These are phyloP conservation scores for Bradypodion ventrale DNA, from an alignment of 2,797 vertebrate genomes.

Conservation along the genomic window DNA sequence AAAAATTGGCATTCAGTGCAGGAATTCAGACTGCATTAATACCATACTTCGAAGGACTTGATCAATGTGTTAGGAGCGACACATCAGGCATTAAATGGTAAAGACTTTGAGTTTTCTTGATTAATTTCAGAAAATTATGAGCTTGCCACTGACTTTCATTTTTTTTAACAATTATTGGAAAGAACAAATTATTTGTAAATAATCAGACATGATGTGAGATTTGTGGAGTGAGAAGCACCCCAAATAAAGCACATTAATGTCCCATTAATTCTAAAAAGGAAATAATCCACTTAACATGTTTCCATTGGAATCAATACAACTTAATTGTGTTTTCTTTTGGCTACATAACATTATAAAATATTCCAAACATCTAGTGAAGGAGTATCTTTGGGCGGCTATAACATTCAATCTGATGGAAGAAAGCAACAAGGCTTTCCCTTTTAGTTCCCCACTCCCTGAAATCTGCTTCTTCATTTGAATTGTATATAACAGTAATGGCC, in stretches of 20 bases:
- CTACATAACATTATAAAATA: neutral
- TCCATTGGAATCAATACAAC: neutral
- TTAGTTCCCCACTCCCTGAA: neutral
- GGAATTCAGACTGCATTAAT: neutral
- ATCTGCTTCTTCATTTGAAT: too few species aligned
- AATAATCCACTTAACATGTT: neutral
- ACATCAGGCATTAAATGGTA: neutral
- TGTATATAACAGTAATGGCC: too few species aligned
- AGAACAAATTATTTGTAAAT: neutral
- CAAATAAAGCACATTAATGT: neutral
- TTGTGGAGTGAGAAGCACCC: neutral
- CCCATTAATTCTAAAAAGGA: neutral
- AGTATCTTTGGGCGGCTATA: neutral
- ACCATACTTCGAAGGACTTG: neutral
- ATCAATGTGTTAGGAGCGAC: neutral
- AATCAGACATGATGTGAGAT: neutral
- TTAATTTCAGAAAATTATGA: neutral
- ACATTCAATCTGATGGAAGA: neutral
- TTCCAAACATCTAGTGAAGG: too few species aligned
- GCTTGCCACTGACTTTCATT: neutral
- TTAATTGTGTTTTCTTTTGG: neutral
- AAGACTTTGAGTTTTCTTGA: neutral
- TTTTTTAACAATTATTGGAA: neutral
- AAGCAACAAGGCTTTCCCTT: neutral
- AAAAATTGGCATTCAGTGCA: slow-evolving; percentile 1